These are phyloP conservation scores for Platichthys flesus DNA, from an alignment of 2,113 vertebrate species.

Conservation along the genomic window DNA sequence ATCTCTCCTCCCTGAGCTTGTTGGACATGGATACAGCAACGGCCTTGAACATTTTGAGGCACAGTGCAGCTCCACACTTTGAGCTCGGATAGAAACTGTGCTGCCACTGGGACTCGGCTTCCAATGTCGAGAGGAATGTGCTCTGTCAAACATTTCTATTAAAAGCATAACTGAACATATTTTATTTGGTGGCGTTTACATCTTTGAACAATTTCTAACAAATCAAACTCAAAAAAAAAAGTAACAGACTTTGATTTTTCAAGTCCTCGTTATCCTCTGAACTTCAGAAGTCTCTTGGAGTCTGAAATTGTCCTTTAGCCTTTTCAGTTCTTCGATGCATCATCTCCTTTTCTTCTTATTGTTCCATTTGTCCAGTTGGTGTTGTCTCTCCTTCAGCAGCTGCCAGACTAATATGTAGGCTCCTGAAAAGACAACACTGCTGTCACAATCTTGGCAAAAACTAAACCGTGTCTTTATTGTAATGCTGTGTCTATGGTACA, in stretches of 20 bases:
- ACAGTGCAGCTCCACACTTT: no score
- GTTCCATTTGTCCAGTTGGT: slow-evolving; percentile 63
- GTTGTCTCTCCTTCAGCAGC: slow-evolving; percentile 72
- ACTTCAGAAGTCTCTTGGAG: not conserved
- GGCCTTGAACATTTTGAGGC: no score
- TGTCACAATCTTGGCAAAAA: not conserved
- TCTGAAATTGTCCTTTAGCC: not conserved
- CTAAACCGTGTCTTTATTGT: not conserved
- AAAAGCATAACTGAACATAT: not conserved
- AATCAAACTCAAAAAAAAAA: not conserved
- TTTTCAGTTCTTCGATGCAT: slow-evolving; percentile 9
- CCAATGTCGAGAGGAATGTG: not conserved
- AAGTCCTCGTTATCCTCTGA: not conserved
- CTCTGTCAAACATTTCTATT: not conserved
- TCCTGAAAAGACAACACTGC: slow-evolving; percentile 50
- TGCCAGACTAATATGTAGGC: slow-evolving; percentile 69
- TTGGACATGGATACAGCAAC: not conserved
- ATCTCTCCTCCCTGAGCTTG: not conserved
- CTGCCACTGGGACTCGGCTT: no score
- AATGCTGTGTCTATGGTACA: not conserved
- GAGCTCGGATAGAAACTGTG: no score
- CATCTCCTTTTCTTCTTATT: slow-evolving; percentile 73
- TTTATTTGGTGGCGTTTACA: no score
- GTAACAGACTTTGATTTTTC: not conserved
- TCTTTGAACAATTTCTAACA: no score